Evolutionary conservation across 2,797 vertebrate genomes (phyloP).

Genomic region (Smutsia temminckii): DNA sequence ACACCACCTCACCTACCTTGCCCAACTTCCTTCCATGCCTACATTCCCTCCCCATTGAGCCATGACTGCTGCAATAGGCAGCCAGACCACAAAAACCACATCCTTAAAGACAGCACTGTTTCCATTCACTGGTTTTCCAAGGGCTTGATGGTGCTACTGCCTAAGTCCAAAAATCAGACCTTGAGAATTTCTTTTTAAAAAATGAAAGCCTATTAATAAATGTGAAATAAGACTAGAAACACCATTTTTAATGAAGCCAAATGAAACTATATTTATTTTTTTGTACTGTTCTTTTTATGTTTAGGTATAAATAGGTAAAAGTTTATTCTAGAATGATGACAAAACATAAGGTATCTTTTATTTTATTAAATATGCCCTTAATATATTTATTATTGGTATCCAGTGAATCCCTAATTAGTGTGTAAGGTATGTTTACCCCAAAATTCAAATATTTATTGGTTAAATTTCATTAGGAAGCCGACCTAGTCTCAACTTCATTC

Average conservation of each 20-base stretch:
- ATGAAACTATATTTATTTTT: not conserved
- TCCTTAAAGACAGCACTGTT: not conserved
- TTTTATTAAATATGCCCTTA: not conserved
- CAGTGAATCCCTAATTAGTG: not conserved
- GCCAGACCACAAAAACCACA: constrained; percentile 12
- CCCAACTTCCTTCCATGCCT: not conserved
- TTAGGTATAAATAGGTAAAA: not conserved
- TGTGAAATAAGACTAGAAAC: not conserved
- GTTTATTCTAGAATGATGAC: not conserved
- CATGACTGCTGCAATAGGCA: not conserved
- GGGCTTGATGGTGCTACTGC: not conserved
- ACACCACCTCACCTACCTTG: not conserved
- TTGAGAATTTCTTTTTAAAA: not conserved
- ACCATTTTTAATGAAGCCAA: not conserved
- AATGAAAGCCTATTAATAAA: constrained; percentile 28
- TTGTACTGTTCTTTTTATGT: not conserved
- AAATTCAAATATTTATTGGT: constrained; percentile 9
- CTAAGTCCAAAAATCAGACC: not conserved
- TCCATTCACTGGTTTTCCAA: not conserved
- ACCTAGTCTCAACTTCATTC: not conserved
- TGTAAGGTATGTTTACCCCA: constrained; percentile 7
- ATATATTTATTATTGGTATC: not conserved
- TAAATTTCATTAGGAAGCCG: not conserved
- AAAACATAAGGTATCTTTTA: not conserved
- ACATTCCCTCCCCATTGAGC: not conserved